Evolutionary conservation across 53 echinoderm and acorn worm species (phyloP).

Genomic region (Actinopyga echinites): DNA sequence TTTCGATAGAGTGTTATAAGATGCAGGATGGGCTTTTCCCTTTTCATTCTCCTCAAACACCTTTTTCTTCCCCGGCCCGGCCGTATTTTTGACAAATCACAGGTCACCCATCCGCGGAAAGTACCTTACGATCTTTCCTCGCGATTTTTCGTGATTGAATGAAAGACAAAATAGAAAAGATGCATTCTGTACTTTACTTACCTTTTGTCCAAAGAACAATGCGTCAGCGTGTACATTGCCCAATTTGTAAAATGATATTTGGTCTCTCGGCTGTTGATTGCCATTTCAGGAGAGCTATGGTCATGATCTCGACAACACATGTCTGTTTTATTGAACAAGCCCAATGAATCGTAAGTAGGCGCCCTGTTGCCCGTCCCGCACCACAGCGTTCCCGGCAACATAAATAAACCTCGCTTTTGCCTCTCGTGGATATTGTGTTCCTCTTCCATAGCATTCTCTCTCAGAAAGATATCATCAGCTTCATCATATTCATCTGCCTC

Average conservation of each 20-base stretch:
- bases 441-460: background rate
- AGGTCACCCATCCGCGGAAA: too few species aligned
- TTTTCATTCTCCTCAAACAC: too few species aligned
- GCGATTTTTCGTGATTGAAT: background rate
- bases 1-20: too few species aligned
- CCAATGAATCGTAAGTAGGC: slow-evolving; percentile 54
- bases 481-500: background rate
- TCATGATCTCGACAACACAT: slow-evolving; percentile 85
- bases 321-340: slow-evolving; percentile 64
- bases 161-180: background rate
- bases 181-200: slow-evolving; percentile 7
- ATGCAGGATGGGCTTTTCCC: too few species aligned
- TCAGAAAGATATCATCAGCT: background rate
- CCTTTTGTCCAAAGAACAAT: slow-evolving; percentile 87
- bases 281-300: slow-evolving; percentile 45
- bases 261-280: slow-evolving; percentile 58
- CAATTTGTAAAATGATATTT: slow-evolving; percentile 68
- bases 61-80: too few species aligned
- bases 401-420: slow-evolving; percentile 57
- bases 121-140: background rate
- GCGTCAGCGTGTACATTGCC: slow-evolving; percentile 71
- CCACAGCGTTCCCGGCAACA: slow-evolving; percentile 88
- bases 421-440: background rate
- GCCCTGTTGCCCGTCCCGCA: slow-evolving; percentile 75
- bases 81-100: too few species aligned